phyloP scores from a whole-genome alignment of 2,113 vertebrate species.

The Dipodomys stephensi region DNA sequence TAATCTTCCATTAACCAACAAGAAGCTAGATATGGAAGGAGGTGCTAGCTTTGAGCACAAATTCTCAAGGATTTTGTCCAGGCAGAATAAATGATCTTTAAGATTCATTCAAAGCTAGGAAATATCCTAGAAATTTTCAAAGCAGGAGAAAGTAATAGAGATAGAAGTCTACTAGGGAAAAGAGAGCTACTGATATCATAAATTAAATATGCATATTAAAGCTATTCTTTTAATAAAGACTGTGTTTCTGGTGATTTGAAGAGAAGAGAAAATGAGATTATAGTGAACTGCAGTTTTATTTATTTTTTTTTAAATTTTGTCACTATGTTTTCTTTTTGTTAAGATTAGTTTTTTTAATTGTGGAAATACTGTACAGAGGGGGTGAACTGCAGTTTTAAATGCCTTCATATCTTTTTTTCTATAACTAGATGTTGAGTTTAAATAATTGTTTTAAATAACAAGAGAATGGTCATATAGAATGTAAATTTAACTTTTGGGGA shows the following conservation, averaged over 20 bases:
- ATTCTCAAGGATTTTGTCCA: too few species aligned
- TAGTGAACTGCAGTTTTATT: neutral
- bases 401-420: neutral
- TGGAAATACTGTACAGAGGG: too few species aligned
- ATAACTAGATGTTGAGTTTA: neutral
- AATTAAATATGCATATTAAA: neutral
- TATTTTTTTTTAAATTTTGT: too few species aligned
- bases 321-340: too few species aligned
- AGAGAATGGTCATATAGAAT: neutral
- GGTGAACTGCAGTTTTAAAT: too few species aligned
- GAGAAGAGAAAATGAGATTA: neutral
- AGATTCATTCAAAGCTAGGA: neutral
- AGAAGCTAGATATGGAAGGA: too few species aligned
- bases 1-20: too few species aligned
- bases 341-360: too few species aligned
- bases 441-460: neutral
- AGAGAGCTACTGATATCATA: neutral
- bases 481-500: neutral
- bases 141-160: neutral
- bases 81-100: neutral
- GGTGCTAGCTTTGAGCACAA: too few species aligned
- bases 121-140: neutral
- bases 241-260: conserved; percentile 11
- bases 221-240: neutral
- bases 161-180: neutral